Conservation (phyloP, 2,888 invertebrate genomes). For the Limnephilus auricula region DNA sequence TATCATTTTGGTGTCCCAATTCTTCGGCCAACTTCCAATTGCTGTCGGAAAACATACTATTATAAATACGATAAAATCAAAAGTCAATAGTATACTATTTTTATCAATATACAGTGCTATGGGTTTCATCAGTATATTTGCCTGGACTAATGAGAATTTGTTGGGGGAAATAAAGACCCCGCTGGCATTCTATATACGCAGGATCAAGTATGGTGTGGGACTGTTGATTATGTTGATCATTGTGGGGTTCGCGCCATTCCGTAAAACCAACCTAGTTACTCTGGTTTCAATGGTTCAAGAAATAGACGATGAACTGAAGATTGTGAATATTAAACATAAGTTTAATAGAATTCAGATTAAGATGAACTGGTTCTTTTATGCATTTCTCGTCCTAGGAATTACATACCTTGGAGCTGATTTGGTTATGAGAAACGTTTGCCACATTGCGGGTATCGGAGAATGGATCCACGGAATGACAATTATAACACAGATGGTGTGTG, state of each 20-base stretch:
- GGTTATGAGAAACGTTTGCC: slow-evolving; percentile 3
- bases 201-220: slow-evolving; percentile 44
- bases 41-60: background rate
- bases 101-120: slow-evolving; percentile 20
- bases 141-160: background rate
- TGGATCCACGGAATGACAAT: slow-evolving; percentile 11
- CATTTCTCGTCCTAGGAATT: background rate
- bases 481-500: slow-evolving; percentile 38
- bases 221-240: slow-evolving; percentile 45
- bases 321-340: slow-evolving; percentile 15
- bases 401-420: slow-evolving; percentile 24
- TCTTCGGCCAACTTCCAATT: slow-evolving; percentile 57
- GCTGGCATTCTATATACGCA: slow-evolving; percentile 43
- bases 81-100: slow-evolving; percentile 40
- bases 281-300: slow-evolving; percentile 48
- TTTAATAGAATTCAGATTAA: slow-evolving; percentile 32
- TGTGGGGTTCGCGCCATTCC: slow-evolving; percentile 58
- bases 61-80: background rate
- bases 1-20: slow-evolving; percentile 19
- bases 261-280: slow-evolving; percentile 37
- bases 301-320: slow-evolving; percentile 58
- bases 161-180: background rate
- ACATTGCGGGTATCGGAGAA: background rate
- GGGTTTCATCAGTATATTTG: slow-evolving; percentile 16
- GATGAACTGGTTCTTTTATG: slow-evolving; percentile 26